Evolutionary conservation across 2,888 invertebrate genomes (phyloP).

Genomic region (Merodon equestris): DNA sequence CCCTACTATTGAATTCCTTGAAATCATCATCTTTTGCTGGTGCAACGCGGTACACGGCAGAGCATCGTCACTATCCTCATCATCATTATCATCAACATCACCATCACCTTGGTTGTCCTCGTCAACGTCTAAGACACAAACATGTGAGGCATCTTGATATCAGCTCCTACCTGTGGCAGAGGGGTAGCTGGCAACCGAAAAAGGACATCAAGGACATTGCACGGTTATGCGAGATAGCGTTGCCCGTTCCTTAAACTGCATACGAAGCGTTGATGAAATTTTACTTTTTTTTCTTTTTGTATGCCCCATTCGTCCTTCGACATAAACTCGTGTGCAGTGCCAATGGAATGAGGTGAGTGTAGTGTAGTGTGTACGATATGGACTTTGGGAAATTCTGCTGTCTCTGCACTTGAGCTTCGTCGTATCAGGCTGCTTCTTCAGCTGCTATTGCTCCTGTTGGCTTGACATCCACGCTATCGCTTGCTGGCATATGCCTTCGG

Average conservation of each 20-base stretch:
- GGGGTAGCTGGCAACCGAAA: constrained; percentile 28
- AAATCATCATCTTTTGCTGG: constrained; percentile 47
- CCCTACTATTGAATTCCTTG: constrained; percentile 6
- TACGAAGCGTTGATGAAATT: constrained; percentile 56
- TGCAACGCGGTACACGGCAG: constrained; percentile 27
- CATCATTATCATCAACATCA: constrained; percentile 53
- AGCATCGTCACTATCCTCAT: constrained; percentile 52
- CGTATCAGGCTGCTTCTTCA: constrained; percentile 27
- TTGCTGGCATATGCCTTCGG: constrained; percentile 46
- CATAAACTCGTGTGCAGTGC: too few relatives aligned
- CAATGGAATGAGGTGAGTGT: too few relatives aligned
- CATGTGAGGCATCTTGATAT: constrained; percentile 63
- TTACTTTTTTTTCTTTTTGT: too few relatives aligned
- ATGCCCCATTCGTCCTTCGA: constrained; percentile 41
- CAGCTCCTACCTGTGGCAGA: constrained; percentile 26
- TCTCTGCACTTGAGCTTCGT: constrained; percentile 40
- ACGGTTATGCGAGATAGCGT: constrained; percentile 37
- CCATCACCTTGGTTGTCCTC: constrained; percentile 60
- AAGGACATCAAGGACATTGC: constrained; percentile 56
- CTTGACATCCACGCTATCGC: constrained; percentile 27
- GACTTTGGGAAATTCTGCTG: constrained; percentile 57
- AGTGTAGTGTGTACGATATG: constrained; percentile 21
- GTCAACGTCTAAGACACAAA: constrained; percentile 59
- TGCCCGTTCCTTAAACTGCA: constrained; percentile 37
- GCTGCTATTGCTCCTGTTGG: constrained; percentile 7